Conservation (phyloP, 2,888 invertebrate species). For the Cheilosia grossa region DNA sequence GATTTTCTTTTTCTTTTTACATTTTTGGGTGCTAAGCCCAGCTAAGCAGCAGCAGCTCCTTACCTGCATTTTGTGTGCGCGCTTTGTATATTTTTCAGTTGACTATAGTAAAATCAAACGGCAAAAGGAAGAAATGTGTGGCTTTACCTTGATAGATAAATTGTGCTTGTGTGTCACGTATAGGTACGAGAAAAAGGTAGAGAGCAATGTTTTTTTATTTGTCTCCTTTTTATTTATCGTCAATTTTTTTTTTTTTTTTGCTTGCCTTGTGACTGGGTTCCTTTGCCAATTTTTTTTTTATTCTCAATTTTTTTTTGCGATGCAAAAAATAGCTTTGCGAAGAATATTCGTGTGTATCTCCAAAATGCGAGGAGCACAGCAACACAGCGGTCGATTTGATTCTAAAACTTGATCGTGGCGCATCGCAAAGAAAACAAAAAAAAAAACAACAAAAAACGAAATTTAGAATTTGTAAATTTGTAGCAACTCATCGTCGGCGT, state of each 20-base stretch:
- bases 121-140: conserved; percentile 11
- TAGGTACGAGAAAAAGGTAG: conserved; percentile 69
- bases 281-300: conserved; percentile 67
- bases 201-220: conserved; percentile 60
- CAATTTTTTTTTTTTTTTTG: no score
- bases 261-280: conserved; percentile 43
- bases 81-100: conserved; percentile 51
- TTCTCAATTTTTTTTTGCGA: conserved; percentile 31
- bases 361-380: conserved; percentile 34
- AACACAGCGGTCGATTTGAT: conserved; percentile 37
- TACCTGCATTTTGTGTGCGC: conserved; percentile 66
- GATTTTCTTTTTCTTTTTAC: background rate
- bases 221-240: conserved; percentile 19
- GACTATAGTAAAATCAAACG: conserved; percentile 51
- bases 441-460: background rate
- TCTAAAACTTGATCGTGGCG: conserved; percentile 56
- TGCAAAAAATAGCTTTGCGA: conserved; percentile 51
- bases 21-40: conserved; percentile 45
- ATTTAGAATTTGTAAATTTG: conserved; percentile 47
- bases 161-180: conserved; percentile 74
- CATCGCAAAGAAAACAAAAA: conserved; percentile 14
- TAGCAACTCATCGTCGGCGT: conserved; percentile 17
- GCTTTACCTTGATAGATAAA: conserved; percentile 73
- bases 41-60: conserved; percentile 55
- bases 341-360: conserved; percentile 53